Percentiles rank a stretch among this genome's conserved stretches.
Conservation (phyloP, 2,797 vertebrate species). For the Pogonophryne albipinna region DNA sequence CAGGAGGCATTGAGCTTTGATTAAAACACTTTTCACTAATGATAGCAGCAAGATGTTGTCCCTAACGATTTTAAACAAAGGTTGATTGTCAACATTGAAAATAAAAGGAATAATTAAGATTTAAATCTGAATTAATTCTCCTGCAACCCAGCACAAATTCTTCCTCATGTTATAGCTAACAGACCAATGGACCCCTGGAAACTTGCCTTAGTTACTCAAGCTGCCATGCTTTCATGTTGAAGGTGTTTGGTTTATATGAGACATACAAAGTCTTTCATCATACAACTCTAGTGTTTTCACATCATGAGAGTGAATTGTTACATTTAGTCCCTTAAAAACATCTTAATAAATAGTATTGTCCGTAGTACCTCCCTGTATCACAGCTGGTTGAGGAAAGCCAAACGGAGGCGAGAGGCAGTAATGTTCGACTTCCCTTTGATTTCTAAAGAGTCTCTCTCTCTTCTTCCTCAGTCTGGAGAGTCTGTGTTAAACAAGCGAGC, state of each 20-base stretch:
- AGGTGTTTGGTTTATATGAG: not conserved
- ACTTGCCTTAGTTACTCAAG: not conserved
- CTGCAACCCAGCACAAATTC: not conserved
- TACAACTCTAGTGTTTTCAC: too few species aligned
- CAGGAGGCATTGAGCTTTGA: not conserved
- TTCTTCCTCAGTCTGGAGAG: constrained; percentile 57
- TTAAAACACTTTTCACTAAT: not conserved
- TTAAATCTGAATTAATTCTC: not conserved
- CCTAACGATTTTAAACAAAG: too few species aligned
- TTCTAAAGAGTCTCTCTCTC: constrained; percentile 45
- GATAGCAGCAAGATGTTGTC: not conserved
- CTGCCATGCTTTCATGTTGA: not conserved
- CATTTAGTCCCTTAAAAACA: too few species aligned
- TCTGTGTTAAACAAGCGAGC: constrained; percentile 66
- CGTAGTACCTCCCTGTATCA: too few species aligned
- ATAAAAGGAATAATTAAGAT: not conserved
- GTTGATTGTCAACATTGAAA: not conserved
- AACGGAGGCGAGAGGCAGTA: constrained; percentile 35
- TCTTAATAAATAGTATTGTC: too few species aligned
- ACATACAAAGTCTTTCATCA: too few species aligned
- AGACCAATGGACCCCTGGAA: not conserved
- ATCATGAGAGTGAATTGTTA: too few species aligned
- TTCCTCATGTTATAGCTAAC: not conserved
- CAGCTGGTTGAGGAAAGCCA: too few species aligned
- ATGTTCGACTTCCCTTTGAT: constrained; percentile 61